Conservation (phyloP, 2,113 vertebrate genomes). For the Oenanthe oenanthe region DNA sequence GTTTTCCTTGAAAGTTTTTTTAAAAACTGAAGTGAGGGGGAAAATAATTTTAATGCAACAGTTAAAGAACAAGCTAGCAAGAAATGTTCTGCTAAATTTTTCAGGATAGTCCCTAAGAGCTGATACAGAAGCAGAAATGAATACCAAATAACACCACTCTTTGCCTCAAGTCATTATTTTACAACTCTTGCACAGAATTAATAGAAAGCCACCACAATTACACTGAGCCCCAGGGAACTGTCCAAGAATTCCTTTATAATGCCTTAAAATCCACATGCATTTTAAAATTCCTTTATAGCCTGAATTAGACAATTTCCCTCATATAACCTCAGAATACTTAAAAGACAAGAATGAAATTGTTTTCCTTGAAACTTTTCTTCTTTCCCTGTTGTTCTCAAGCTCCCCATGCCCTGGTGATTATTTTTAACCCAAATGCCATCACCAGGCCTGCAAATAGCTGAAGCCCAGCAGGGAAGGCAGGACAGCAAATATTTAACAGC, state of each 20-base stretch:
- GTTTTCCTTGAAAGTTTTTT: neutral
- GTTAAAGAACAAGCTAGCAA: neutral
- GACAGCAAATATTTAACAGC: neutral
- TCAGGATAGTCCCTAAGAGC: neutral
- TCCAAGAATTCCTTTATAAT: constrained; percentile 43
- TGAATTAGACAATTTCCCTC: constrained; percentile 23
- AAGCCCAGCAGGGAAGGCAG: neutral
- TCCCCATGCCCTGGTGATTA: neutral
- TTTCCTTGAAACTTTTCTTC: neutral
- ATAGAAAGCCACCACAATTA: constrained; percentile 26
- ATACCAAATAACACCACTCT: neutral
- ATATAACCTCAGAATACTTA: neutral
- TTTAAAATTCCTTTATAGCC: neutral
- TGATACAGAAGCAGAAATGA: neutral
- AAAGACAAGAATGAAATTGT: neutral
- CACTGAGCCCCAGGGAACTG: neutral
- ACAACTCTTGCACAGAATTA: constrained; percentile 31
- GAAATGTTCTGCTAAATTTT: neutral
- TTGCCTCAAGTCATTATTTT: constrained; percentile 34
- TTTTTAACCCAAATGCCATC: neutral
- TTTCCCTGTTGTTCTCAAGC: neutral
- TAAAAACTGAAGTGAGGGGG: neutral
- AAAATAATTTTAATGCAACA: neutral
- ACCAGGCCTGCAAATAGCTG: neutral
- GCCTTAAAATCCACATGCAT: constrained; percentile 8